Conservation (phyloP, 2,113 vertebrate genomes). For the Serranochromis macrocephalus region DNA sequence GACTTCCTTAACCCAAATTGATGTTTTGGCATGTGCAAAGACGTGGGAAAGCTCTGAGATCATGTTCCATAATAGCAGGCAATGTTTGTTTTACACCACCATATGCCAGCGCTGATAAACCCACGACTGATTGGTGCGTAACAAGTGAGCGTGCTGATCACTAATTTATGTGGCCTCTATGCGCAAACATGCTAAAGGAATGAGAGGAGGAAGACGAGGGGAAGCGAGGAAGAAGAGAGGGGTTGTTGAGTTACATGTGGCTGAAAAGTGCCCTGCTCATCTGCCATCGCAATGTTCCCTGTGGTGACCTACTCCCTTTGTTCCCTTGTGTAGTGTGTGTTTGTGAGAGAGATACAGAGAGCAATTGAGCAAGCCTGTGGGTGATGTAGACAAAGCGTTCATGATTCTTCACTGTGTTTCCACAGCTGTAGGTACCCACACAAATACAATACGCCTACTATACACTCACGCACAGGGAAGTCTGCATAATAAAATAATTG, state of each 20-base stretch:
- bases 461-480: neutral
- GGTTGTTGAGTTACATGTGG: constrained; percentile 32
- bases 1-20: constrained; percentile 12
- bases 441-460: neutral
- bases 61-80: constrained; percentile 13
- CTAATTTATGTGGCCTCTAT: constrained; percentile 36
- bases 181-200: constrained; percentile 36
- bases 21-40: constrained; percentile 33
- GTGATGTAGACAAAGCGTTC: neutral
- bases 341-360: neutral
- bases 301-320: constrained; percentile 24
- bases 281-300: constrained; percentile 19
- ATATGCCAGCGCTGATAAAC: neutral
- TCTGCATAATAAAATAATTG: constrained; percentile 1
- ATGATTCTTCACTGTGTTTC: neutral
- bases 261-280: constrained; percentile 32
- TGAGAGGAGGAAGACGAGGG: constrained; percentile 19
- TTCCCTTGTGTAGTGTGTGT: neutral
- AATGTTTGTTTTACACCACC: neutral
- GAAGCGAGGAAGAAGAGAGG: constrained; percentile 20
- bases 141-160: constrained; percentile 47
- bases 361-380: neutral
- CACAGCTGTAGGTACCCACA: neutral
- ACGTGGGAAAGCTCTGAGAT: constrained; percentile 6
- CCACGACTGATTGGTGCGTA: neutral